phyloP scores from a whole-genome alignment of 2,113 vertebrate genomes.

The Cryptomyrus ogoouensis region DNA sequence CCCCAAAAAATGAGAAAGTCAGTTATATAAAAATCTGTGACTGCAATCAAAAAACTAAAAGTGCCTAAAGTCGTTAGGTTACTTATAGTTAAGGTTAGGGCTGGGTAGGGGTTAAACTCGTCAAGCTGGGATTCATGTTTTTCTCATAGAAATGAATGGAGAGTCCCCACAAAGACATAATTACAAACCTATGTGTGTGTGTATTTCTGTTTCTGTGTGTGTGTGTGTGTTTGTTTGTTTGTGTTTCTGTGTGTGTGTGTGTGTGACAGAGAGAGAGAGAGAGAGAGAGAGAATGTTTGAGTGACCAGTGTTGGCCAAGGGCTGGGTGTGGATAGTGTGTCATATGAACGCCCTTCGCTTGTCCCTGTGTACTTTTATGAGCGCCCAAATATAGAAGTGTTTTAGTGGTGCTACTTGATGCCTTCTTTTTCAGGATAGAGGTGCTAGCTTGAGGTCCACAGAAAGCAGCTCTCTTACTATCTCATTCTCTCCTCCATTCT shows the following conservation, averaged over 20 bases:
- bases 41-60: background rate
- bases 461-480: background rate
- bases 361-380: constrained; percentile 35
- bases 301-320: background rate
- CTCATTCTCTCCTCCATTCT: background rate
- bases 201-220: background rate
- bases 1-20: background rate
- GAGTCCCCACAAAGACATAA: background rate
- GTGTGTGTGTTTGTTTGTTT: background rate
- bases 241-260: background rate
- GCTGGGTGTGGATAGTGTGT: constrained; percentile 30
- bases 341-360: constrained; percentile 31
- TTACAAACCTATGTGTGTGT: background rate
- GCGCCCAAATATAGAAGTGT: constrained; percentile 47
- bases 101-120: background rate
- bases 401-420: constrained; percentile 22
- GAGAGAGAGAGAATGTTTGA: constrained; percentile 4
- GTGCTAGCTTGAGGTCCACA: background rate
- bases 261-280: background rate
- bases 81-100: background rate
- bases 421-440: constrained; percentile 13
- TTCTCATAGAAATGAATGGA: background rate
- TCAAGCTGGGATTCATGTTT: background rate
- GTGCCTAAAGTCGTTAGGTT: background rate
- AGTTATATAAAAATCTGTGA: background rate